Evolutionary conservation across 2,888 invertebrate species (phyloP).

Genomic region (Erebia palarica): DNA sequence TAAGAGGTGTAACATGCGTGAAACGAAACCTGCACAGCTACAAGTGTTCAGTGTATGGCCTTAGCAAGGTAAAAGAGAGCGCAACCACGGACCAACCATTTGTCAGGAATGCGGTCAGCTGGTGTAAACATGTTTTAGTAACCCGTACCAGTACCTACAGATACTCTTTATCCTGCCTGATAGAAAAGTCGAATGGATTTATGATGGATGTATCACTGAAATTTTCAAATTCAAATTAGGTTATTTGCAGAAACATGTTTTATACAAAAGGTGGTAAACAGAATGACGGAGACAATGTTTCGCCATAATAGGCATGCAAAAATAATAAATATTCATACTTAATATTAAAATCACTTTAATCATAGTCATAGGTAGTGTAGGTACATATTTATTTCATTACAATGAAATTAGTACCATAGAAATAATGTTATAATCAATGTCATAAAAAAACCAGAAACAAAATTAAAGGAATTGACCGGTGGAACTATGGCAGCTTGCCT

Average conservation of each 20-base stretch:
- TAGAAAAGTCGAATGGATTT: background rate
- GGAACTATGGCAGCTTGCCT: too few species aligned
- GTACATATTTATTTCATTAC: too few species aligned
- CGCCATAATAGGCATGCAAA: too few species aligned
- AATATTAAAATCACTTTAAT: too few species aligned
- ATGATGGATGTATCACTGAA: background rate
- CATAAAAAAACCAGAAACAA: too few species aligned
- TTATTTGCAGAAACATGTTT: too few species aligned
- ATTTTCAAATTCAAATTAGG: background rate
- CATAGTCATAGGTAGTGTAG: background rate
- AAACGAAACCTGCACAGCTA: slow-evolving; percentile 5
- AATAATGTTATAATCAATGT: too few species aligned
- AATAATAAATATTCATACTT: too few species aligned
- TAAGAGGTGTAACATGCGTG: slow-evolving; percentile 3
- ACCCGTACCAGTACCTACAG: slow-evolving; percentile 20
- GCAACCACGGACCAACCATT: slow-evolving; percentile 47
- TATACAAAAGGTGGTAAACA: too few species aligned
- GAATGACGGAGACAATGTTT: too few species aligned
- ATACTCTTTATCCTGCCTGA: slow-evolving; percentile 19
- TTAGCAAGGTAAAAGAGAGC: slow-evolving; percentile 43
- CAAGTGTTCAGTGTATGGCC: slow-evolving; percentile 10
- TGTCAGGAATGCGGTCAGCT: slow-evolving; percentile 62
- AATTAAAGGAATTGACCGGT: too few species aligned
- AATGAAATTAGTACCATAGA: too few species aligned
- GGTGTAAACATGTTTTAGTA: slow-evolving; percentile 45